Percentiles rank a stretch among this genome's conserved stretches.
phyloP scores from a whole-genome alignment of 2,797 vertebrate species.

The Microcaecilia unicolor region DNA sequence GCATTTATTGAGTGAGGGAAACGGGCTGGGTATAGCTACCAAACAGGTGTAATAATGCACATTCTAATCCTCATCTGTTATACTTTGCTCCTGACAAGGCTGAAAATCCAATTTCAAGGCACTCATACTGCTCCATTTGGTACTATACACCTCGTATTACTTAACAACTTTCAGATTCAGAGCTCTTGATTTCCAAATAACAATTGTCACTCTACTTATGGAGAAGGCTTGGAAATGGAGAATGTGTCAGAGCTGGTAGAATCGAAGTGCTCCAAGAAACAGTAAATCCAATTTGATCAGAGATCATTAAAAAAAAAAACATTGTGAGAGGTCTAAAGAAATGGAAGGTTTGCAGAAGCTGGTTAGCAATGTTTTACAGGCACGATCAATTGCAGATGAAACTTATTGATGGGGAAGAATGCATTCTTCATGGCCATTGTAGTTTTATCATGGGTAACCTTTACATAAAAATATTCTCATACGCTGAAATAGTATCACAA shows the following conservation, averaged over 20 bases:
- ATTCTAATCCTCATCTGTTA: no score
- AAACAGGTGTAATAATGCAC: no score
- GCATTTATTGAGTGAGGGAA: no score
- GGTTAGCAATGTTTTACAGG: slow-evolving; percentile 16
- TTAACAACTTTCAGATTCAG: slow-evolving; percentile 18
- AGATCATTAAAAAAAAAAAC: slow-evolving; percentile 36
- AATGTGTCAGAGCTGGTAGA: slow-evolving; percentile 31
- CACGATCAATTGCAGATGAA: slow-evolving; percentile 1
- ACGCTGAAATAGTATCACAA: no score
- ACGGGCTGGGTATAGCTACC: no score
- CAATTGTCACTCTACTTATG: slow-evolving; percentile 36
- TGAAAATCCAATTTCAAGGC: slow-evolving; percentile 19
- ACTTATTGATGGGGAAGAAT: no score
- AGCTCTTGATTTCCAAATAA: slow-evolving; percentile 35
- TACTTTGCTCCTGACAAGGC: slow-evolving; percentile 13
- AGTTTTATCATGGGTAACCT: no score
- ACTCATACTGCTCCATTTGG: slow-evolving; percentile 24
- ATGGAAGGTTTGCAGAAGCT: slow-evolving; percentile 12
- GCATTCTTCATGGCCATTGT: no score
- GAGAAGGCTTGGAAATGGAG: slow-evolving; percentile 28
- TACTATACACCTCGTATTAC: slow-evolving; percentile 32
- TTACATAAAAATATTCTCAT: no score
- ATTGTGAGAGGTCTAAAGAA: slow-evolving; percentile 17
- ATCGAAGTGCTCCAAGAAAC: slow-evolving; percentile 31
- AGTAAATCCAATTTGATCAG: slow-evolving; percentile 25